These are phyloP conservation scores for Ephestia elutella DNA, from an alignment of 1,140 invertebrate species.

Conservation along the genomic window DNA sequence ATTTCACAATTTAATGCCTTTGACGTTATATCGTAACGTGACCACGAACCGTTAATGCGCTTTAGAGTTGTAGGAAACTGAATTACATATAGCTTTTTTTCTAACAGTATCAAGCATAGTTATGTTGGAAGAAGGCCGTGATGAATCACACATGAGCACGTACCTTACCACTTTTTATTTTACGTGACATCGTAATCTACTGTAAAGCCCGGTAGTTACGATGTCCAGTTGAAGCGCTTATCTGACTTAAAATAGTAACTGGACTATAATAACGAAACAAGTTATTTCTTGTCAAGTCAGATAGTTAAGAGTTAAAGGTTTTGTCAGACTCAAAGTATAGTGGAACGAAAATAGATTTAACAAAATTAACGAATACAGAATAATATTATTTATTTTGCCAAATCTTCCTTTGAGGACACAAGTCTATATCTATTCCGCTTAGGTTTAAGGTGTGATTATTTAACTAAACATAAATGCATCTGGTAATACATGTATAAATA, in stretches of 20 bases:
- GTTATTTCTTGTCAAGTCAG: neutral
- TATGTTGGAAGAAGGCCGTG: conserved; percentile 37
- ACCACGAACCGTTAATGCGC: neutral
- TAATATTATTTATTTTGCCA: no score
- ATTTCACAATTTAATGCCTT: neutral
- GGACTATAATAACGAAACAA: neutral
- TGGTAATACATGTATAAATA: neutral
- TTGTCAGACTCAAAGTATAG: no score
- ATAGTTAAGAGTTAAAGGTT: no score
- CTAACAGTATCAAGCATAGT: conserved; percentile 33
- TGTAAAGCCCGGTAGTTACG: conserved; percentile 2
- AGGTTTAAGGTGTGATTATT: neutral
- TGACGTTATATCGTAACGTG: neutral
- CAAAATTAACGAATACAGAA: no score
- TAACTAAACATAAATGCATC: neutral
- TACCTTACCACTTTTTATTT: conserved; percentile 29
- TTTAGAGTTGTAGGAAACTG: conserved; percentile 6
- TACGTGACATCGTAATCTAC: conserved; percentile 9
- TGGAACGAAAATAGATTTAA: no score
- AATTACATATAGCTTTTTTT: conserved; percentile 14
- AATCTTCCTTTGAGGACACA: no score
- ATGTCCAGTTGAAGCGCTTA: conserved; percentile 3
- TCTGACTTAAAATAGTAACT: neutral
- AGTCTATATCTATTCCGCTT: no score
- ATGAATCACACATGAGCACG: conserved; percentile 42